Evolutionary conservation across 2,888 invertebrate species (phyloP).

Genomic region (Mimas tiliae): DNA sequence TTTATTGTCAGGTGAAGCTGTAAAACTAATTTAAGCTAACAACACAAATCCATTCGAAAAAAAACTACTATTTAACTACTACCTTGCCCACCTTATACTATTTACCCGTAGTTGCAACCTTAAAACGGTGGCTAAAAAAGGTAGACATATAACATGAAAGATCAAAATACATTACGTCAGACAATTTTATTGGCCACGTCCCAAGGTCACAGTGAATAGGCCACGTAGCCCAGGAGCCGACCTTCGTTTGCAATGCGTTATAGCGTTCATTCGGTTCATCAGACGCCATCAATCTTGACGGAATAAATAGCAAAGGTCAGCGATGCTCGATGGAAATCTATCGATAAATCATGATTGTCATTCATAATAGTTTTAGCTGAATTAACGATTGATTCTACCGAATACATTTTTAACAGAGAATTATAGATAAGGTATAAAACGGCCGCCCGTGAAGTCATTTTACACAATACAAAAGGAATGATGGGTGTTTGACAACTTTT

Average conservation of each 20-base stretch:
- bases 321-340: not conserved
- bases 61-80: no score
- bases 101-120: no score
- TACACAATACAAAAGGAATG: no score
- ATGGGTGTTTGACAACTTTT: no score
- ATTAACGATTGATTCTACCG: not conserved
- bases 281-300: conserved; percentile 14
- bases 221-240: conserved; percentile 1
- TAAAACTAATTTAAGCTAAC: no score
- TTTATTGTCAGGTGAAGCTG: no score
- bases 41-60: no score
- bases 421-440: no score
- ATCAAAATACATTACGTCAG: not conserved
- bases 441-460: no score
- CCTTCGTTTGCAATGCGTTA: conserved; percentile 7
- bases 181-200: conserved; percentile 2
- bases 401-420: not conserved
- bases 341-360: not conserved
- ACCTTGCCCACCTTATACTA: no score
- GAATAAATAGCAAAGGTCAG: not conserved
- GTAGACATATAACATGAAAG: not conserved
- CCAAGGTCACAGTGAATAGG: not conserved
- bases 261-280: conserved; percentile 5
- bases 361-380: not conserved
- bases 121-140: not conserved